Evolutionary conservation across 2,888 invertebrate species (phyloP), one percentile per base, ranked within the genome.

Genomic region (Xestoiulus laeticollis): DNA sequence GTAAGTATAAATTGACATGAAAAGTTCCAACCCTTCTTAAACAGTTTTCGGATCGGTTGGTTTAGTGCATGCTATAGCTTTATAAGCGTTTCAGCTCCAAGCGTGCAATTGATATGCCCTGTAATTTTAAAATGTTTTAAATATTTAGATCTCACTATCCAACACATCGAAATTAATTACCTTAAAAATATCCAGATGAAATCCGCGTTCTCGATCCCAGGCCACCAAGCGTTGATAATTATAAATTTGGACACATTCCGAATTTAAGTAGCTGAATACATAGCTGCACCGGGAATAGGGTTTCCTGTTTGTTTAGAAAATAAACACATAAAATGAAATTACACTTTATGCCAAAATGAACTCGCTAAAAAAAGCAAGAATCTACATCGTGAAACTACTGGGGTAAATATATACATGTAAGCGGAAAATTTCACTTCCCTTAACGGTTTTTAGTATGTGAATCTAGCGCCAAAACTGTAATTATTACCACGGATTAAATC

Each of bases 181-280:
- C 93, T 96, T 96, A 90, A 96, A 96, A 89, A 96, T 96, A 91
- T 96, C 96, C 94, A 96, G 96, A 90, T 96, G 96, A 0, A 96
- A 93, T 14, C 96, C 96, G 86, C 95, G 94, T 88, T 94, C 94
- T 89, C 95, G 95, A 91, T 96, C 96, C 96, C 96, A 96, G 0
- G 96, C 96, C 4, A 96, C 91, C 0, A 96, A 93, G 6, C 96
- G 93, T 90, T 96, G 96, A 90, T 96, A 96, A 91, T 96, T 96
- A 91, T 96, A 96, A 0, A 96, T 95, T 93, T 96, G 96, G 1
- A 95, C 94, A 91, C 96, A 96, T 90, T 95, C 95, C 0, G 96
- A 96, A 89, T 95, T 95, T 91, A 96, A 95, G 89, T 95, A 95
- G 88, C 95, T 95, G 0, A 96, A 95, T 87, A 96, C 93, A 91